Base-by-base conservation (phyloP, 1,140 invertebrate genomes). In the Sogatella furcifera region DNA sequence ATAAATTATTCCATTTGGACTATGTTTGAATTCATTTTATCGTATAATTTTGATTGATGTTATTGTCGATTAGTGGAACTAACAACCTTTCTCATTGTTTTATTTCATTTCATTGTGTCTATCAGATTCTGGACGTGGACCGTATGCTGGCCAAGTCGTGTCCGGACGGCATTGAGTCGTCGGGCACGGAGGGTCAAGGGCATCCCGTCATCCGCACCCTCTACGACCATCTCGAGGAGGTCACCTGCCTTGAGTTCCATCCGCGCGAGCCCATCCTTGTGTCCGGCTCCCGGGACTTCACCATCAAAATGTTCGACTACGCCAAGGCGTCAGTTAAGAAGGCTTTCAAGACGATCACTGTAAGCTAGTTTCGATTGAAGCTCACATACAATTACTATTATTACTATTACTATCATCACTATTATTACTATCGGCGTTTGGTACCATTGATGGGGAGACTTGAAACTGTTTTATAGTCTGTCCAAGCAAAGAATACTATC, bases 141-240 rank as follows among this genome's bases (percentile, higher is more conserved):
- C 80, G 93, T 65, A 99, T 99, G 93, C 77, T 99, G 65, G 93
- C 94, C 0, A 98, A 97, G 70, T 90, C 88, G 2, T 88, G 89
- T 6, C 88, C 90, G 2, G 90, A 94, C 70, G 89, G 87, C 67
- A 81, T 86, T 68, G 84, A 86, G 65, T 73, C 73, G 24, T 64
- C 67, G 22, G 67, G 65, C 41, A 81, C 89, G 70, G 34, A 38
- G 34, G 34, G 34, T 10, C 85, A 95, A 69, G 92, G 92, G 0
- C 96, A 99, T 78, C 97, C 97, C 1, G 96, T 99, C 31, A 98
- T 99, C 64, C 80, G 96, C 60, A 99, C 97, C 6, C 76, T 99
- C n/a, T 99, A 98, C 71, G 97, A 98, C 75, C 96, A 99, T 72
- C 84, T 92, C 52, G 95, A 97, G 76, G 97, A 99, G 80, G 95